Evolutionary conservation across 1,140 invertebrate species (phyloP), one percentile per base, ranked within the genome.

Genomic region (Cephus cinctus): DNA sequence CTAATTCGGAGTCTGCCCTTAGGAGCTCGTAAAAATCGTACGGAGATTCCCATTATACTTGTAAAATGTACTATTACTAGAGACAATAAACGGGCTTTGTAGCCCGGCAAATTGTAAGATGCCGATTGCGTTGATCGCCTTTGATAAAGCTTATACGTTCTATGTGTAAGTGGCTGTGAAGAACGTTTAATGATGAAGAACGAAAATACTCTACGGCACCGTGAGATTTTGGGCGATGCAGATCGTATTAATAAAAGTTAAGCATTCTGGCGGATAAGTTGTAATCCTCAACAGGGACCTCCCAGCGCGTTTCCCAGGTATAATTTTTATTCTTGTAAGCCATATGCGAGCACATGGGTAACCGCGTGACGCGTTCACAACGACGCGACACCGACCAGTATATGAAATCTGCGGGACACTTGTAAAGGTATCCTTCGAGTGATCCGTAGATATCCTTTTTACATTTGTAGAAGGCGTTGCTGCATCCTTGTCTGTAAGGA

Each of bases 341-440:
- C 14, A 50, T 40, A 11, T 57, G 55, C 9, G 61, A 49, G 52
- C 86, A 89, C 47, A 80, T 78, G n/a, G 80, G 79, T 16, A 89
- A 59, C 63, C 77, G 80, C 15, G 69, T 67, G 0, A 70, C 68
- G 38, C 77, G 74, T 71, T 91, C 88, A 58, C 90, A 93, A 59
- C 85, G 80, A 66, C 84, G 80, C 47, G 87, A 90, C 1, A 86
- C 80, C 25, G 84, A 81, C 85, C 88, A 91, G 60, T 86, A 93
- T 0, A 83, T 78, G 56, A 84, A 90, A 5, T 83, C 82, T 64
- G 83, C 70, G 1, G 90, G 89, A 74, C 90, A 92, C 61, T 85
- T 84, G 65, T 86, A 86, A 5, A 92, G 69, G 47, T 83, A 83
- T 5, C 87, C 89, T 62, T 84, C 79, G 51, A 91, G 71, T 41